Evolutionary conservation across 2,888 invertebrate species (phyloP), one percentile per base, ranked within the genome.

Genomic region (Caenorhabditis japonica): DNA sequence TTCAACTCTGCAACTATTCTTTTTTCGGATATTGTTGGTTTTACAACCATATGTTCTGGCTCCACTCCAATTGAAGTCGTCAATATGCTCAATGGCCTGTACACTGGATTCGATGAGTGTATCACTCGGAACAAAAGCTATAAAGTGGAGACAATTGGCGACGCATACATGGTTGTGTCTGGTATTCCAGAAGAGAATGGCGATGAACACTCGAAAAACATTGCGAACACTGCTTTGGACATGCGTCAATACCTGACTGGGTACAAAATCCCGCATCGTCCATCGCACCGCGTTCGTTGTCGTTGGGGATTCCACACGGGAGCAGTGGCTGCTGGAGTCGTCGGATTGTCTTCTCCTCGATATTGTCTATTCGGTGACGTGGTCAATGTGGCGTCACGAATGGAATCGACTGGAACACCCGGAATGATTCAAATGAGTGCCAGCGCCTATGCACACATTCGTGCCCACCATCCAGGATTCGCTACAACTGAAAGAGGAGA

Each of bases 221-320:
- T 86, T n/a, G 80, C 81, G 7, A 76, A 84, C 34, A 77, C 83
- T 46, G 79, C 85, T 12, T 47, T 86, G 23, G 84, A 83, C 17
- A 83, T 86, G 79, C 70, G 81, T 52, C 76, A 84, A 78, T 85
- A 82, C 69, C 70, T 85, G 33, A 75, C 74, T 12, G 61, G 60
- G 21, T 85, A 77, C 56, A 71, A 85, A 46, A 77, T 85, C 21
- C 85, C 85, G 1, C 85, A 85, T 59, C 76, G 77, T 12, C 66
- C 72, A 3, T 56, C 59, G 17, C 55, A 75, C n/a, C 76, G 84
- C 17, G 76, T 85, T 33, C 75, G 76, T n/a, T 83, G 84, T 44
- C 81, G 85, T 30, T 84, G 84, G 85, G 85, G 85, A 30, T 83
- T 86, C 70, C 85, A 85, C 61, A 81, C 83, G 7, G 85, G 85